Evolutionary conservation across 2,113 vertebrate species (phyloP), one percentile per base, ranked within the genome.

Genomic region (Oryctolagus cuniculus): DNA sequence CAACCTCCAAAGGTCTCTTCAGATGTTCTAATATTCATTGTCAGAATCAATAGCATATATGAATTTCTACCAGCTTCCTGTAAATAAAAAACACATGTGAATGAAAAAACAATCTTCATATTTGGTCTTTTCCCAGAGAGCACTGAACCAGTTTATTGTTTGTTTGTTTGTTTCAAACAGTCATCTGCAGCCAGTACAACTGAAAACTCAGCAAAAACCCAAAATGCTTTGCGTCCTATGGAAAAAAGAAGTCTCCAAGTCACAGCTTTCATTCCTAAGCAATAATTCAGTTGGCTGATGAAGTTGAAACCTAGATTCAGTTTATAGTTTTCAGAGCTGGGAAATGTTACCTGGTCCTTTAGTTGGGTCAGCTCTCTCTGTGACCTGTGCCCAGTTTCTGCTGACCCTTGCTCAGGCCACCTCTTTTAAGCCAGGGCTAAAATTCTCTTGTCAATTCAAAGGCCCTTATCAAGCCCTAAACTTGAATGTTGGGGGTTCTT

Each of bases 231-330:
- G 9, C 77, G 91, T 97, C 94, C 96, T 98, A 90, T 92, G 97
- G 44, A 44, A 44, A 44, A 55, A 95, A 92, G 95, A 98, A 95
- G 87, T 58, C 89, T 96, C 94, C 92, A 95, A 90, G 96, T 98
- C 95, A 96, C 97, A 86, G 95, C 69, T 95, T 97, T 94, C 81
- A 96, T 97, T 97, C 90, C 66, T 38, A 91, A 96, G 94, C 81
- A 97, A 93, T 84, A 96, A 97, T 87, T 97, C 92, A 96, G 97
- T 97, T 96, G 97, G 93, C 97, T 95, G 95, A 96, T 95, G 93
- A 97, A 97, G 83, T 90, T 96, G 81, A 97, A 97, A 90, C 96
- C 96, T 97, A 96, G 70, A 96, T 97, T 97, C 92, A 97, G 93
- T 97, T 97, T 96, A 91, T 91, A 84, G 97, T 98, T 98, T 95